Evolutionary conservation across 2,888 invertebrate genomes (phyloP).

Genomic region (Arrhopalites spinosus): DNA sequence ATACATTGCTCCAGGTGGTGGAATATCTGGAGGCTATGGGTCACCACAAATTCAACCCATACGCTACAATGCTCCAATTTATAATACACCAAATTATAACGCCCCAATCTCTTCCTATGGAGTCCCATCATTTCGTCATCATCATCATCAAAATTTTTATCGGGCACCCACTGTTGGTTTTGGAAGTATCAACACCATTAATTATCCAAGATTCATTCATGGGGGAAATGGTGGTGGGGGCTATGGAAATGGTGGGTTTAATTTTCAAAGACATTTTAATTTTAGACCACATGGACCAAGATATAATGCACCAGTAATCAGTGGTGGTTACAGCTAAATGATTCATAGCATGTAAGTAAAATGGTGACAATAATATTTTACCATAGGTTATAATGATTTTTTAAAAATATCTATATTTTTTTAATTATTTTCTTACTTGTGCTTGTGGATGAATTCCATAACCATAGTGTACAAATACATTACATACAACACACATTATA

Average conservation of each 20-base stretch:
- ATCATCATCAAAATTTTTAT: neutral
- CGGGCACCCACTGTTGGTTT: slow-evolving; percentile 4
- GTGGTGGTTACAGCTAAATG: slow-evolving; percentile 1
- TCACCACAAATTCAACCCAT: neutral
- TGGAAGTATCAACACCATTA: slow-evolving; percentile 7
- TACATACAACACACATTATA: too few relatives aligned
- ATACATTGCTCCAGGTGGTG: neutral
- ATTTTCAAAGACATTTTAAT: neutral
- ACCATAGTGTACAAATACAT: too few relatives aligned
- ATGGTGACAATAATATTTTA: too few relatives aligned
- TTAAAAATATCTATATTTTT: neutral
- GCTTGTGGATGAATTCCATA: too few relatives aligned
- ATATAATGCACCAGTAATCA: neutral
- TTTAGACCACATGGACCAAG: neutral
- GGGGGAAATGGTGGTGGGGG: neutral
- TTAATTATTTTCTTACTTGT: too few relatives aligned
- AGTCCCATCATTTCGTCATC: neutral
- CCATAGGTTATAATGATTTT: neutral
- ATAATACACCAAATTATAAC: neutral
- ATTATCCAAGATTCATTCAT: neutral
- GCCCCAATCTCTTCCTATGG: neutral
- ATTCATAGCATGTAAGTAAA: too few relatives aligned
- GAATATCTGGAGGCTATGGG: neutral
- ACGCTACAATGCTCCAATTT: neutral
- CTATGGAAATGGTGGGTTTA: neutral